phyloP scores from a whole-genome alignment of 1,140 invertebrate genomes.

The Rhagoletis pomonella region DNA sequence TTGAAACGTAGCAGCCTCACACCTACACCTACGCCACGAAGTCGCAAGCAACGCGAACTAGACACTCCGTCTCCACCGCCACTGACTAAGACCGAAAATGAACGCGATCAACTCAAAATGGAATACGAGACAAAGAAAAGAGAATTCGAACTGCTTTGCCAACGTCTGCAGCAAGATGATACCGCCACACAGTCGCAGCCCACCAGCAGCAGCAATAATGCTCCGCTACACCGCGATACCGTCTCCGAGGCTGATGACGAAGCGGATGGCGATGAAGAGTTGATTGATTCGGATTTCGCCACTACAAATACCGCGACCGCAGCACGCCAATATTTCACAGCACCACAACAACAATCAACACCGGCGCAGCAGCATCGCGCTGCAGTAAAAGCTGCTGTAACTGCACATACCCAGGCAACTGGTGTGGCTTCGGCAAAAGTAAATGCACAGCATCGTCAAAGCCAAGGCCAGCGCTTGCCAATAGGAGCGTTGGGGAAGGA shows the following conservation, averaged over 20 bases:
- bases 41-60: slow-evolving; percentile 56
- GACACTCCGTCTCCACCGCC: slow-evolving; percentile 23
- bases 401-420: slow-evolving; percentile 39
- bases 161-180: slow-evolving; percentile 58
- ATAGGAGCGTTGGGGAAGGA: neutral
- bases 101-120: slow-evolving; percentile 58
- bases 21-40: slow-evolving; percentile 66
- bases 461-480: slow-evolving; percentile 2
- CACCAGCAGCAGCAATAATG: neutral
- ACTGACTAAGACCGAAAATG: slow-evolving; percentile 17
- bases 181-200: neutral
- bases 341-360: slow-evolving; percentile 18
- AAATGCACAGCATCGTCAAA: neutral
- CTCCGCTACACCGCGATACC: slow-evolving; percentile 49
- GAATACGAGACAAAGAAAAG: slow-evolving; percentile 70
- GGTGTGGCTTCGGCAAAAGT: slow-evolving; percentile 7
- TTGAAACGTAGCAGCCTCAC: slow-evolving; percentile 67
- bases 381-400: slow-evolving; percentile 42
- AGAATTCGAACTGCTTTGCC: slow-evolving; percentile 66
- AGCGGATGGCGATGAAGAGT: slow-evolving; percentile 61
- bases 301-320: slow-evolving; percentile 23
- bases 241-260: slow-evolving; percentile 70
- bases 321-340: slow-evolving; percentile 35
- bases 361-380: slow-evolving; percentile 35
- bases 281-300: slow-evolving; percentile 54